Evolutionary conservation across 2,113 vertebrate genomes (phyloP).

Genomic region (Struthio camelus): DNA sequence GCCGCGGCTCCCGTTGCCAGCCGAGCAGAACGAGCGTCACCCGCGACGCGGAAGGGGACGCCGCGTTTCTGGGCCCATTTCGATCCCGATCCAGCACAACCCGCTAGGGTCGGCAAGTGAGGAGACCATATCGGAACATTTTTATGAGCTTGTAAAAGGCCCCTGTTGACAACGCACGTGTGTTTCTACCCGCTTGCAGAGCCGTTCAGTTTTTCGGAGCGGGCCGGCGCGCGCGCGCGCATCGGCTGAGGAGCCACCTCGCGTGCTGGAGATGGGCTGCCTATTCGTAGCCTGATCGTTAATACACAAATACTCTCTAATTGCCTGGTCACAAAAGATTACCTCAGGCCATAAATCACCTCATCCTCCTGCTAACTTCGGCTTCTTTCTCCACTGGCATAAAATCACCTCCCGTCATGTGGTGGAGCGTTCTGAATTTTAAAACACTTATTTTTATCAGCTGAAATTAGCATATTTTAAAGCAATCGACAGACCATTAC

Average conservation of each 20-base stretch:
- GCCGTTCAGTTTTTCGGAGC: neutral
- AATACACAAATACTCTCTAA: conserved; percentile 55
- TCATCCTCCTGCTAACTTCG: conserved; percentile 28
- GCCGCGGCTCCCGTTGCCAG: neutral
- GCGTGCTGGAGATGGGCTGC: neutral
- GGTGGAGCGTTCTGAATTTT: neutral
- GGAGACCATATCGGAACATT: neutral
- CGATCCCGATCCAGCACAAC: neutral
- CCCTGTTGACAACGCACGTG: neutral
- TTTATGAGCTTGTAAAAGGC: neutral
- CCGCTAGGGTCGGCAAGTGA: neutral
- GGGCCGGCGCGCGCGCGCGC: neutral
- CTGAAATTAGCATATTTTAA: conserved; percentile 41
- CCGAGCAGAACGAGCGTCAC: neutral
- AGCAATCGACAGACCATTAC: neutral
- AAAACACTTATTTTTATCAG: conserved; percentile 48
- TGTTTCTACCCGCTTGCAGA: neutral
- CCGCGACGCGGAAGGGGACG: neutral
- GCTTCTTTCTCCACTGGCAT: neutral
- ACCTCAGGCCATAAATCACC: conserved; percentile 40
- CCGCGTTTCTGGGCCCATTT: accelerated
- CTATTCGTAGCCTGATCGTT: neutral
- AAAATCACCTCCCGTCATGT: conserved; percentile 21
- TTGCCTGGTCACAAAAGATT: conserved; percentile 32
- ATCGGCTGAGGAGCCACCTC: neutral